Conservation (phyloP, 2,888 invertebrate genomes). For the Plagodis dolabraria region DNA sequence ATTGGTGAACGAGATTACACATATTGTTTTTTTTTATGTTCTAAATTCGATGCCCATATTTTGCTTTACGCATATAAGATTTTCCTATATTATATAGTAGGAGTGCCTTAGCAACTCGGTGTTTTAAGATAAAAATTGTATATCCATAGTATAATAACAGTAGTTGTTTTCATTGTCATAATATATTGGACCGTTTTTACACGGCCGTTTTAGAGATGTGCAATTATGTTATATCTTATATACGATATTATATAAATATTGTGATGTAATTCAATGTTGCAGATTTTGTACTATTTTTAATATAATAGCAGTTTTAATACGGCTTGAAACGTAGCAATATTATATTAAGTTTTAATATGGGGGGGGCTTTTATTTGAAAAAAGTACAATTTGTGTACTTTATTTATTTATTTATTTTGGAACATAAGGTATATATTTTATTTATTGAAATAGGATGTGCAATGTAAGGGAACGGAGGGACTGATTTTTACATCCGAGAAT, state of each 20-base stretch:
- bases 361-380: slow-evolving; percentile 32
- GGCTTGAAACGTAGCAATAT: slow-evolving; percentile 49
- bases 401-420: slow-evolving; percentile 38
- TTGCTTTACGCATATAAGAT: slow-evolving; percentile 66
- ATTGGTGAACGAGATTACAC: slow-evolving; percentile 71
- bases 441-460: slow-evolving; percentile 67
- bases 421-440: slow-evolving; percentile 49
- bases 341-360: slow-evolving; percentile 45
- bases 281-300: slow-evolving; percentile 57
- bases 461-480: slow-evolving; percentile 75
- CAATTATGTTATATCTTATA: slow-evolving; percentile 43
- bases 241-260: slow-evolving; percentile 41
- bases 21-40: slow-evolving; percentile 48
- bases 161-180: slow-evolving; percentile 43
- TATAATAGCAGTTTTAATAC: slow-evolving; percentile 52
- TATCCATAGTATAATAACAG: slow-evolving; percentile 44
- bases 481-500: slow-evolving; percentile 71
- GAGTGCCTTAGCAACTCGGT: slow-evolving; percentile 84
- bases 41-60: slow-evolving; percentile 48
- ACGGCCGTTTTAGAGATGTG: slow-evolving; percentile 38
- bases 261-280: slow-evolving; percentile 42
- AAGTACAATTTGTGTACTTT: slow-evolving; percentile 55
- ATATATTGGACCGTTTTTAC: slow-evolving; percentile 43
- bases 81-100: slow-evolving; percentile 73
- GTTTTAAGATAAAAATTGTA: slow-evolving; percentile 69